Base-by-base conservation (phyloP, 2,888 invertebrate genomes). In the Spisula solida region DNA sequence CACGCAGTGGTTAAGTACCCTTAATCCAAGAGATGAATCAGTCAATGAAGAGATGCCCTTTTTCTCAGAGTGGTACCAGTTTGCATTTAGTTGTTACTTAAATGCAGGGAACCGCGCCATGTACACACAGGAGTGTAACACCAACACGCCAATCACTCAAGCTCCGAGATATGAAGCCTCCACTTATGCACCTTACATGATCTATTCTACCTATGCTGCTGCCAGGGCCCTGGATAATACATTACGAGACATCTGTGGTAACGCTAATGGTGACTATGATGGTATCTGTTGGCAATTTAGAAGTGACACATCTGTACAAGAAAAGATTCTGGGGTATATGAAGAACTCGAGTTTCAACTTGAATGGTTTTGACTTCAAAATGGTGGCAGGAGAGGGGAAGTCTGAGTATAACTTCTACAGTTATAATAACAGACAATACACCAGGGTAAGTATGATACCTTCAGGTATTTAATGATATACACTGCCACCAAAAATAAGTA, bases 211-310 rank as follows among this genome's bases (percentile, higher is more conserved):
- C 0, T 95, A 96, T 86, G 94, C 96, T 0, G 88, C 96, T 51
- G 95, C 96, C 0, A 93, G 95, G 55, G 96, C 96, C 5, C 85
- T 97, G 20, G 95, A 96, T 87, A 86, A 94, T n/a, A 94, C 96
- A 4, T 90, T 96, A 25, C 88, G 93, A n/a, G 94, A 95, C 0
- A 87, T 92, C 51, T 96, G 95, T 86, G 94, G 95, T 0, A 86
- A 47, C 6, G 82, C 84, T 29, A 56, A 16, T 29, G 80, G 83
- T 5, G 84, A 88, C 51, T 94, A 94, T 80, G 85, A 88, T 66
- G 94, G 94, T 1, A 84, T 95, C 14, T 95, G 95, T 81, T 90
- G 90, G 47, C 85, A 88, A 34, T 94, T 94, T 89, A 75, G 94
- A 10, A 86, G 91, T 48, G 75, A 87, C 20, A 47, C 85, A 12